These are phyloP conservation scores for Neodiprion virginianus DNA, from an alignment of 1,140 invertebrate genomes.

Conservation along the genomic window DNA sequence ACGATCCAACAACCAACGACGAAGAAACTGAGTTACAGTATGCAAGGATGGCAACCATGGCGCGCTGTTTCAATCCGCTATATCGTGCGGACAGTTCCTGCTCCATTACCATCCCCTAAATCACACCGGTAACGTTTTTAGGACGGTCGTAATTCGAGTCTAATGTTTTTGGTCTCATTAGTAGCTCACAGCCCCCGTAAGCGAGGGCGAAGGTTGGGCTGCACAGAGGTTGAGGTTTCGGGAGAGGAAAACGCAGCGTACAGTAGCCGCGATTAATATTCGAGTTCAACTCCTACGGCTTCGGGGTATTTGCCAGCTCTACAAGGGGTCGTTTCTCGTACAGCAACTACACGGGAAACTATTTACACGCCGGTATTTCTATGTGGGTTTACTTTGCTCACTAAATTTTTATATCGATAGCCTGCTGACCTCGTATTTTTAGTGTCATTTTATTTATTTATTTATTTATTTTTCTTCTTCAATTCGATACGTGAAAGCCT, in stretches of 20 bases:
- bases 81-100: slow-evolving; percentile 30
- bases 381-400: too few relatives aligned
- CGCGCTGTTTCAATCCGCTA: neutral
- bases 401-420: too few relatives aligned
- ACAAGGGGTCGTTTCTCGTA: too few relatives aligned
- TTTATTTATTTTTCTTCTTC: too few relatives aligned
- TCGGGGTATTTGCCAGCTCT: neutral
- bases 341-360: too few relatives aligned
- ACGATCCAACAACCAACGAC: too few relatives aligned
- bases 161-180: slow-evolving; percentile 59
- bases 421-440: too few relatives aligned
- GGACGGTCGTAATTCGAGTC: slow-evolving; percentile 50
- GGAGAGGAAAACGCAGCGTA: slow-evolving; percentile 33
- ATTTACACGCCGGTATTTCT: too few relatives aligned
- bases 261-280: slow-evolving; percentile 58
- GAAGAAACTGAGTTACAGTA: too few relatives aligned
- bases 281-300: slow-evolving; percentile 21
- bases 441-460: too few relatives aligned
- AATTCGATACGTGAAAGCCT: too few relatives aligned
- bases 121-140: slow-evolving; percentile 56
- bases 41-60: too few relatives aligned
- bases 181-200: slow-evolving; percentile 42
- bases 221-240: neutral
- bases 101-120: slow-evolving; percentile 58
- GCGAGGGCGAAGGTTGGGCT: neutral